Conservation (phyloP, 2,888 invertebrate species). For the Bellardia bayeri region DNA sequence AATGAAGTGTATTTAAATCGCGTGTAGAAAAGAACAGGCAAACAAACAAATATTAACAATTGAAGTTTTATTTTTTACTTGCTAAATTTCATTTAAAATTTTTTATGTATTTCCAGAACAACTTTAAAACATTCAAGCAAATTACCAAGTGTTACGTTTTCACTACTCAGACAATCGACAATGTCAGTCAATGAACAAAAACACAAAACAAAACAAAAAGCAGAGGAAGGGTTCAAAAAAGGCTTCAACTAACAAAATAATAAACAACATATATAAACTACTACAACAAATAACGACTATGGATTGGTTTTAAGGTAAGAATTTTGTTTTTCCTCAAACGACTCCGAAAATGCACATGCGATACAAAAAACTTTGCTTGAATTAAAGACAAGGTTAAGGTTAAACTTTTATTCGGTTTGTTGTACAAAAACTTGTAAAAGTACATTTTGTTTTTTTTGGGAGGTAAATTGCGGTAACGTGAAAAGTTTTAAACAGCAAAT, state of each 20-base stretch:
- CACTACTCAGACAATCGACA: constrained; percentile 66
- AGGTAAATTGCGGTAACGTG: not conserved
- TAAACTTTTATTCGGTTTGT: constrained; percentile 4
- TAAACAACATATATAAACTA: not conserved
- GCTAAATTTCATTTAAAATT: constrained; percentile 7
- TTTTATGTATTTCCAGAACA: constrained; percentile 21
- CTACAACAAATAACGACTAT: constrained; percentile 20
- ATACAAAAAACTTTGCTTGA: constrained; percentile 13
- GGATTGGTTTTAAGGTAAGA: constrained; percentile 39
- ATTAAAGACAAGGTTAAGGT: constrained; percentile 48
- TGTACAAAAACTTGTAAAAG: not conserved
- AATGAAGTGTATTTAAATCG: constrained; percentile 19
- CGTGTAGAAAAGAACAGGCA: constrained; percentile 23
- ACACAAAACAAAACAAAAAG: not conserved
- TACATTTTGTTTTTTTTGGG: not conserved
- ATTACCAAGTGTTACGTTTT: constrained; percentile 35
- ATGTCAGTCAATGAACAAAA: constrained; percentile 58
- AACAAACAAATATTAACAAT: constrained; percentile 32
- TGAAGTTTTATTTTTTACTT: constrained; percentile 10
- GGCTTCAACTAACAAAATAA: not conserved
- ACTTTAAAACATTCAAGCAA: constrained; percentile 28
- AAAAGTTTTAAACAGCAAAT: not conserved
- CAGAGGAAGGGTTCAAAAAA: too few relatives aligned
- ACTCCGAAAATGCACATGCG: constrained; percentile 16
- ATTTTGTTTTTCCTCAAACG: not conserved